Evolutionary conservation across 2,888 invertebrate genomes (phyloP), one percentile per base, ranked within the genome.

Genomic region (Notodonta ziczac): DNA sequence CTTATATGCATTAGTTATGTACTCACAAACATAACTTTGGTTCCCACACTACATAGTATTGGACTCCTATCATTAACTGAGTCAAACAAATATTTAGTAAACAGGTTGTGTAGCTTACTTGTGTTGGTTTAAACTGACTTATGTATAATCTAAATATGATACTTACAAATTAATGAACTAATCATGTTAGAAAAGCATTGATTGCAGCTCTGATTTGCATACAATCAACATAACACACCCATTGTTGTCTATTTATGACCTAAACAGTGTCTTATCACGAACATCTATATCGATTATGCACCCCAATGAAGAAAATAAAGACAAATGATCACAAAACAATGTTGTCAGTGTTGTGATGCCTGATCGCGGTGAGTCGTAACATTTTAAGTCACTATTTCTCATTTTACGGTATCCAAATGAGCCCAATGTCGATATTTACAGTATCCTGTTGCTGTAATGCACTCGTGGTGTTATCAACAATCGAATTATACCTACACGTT

Each of bases 381-480:
- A 57, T 57, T 67, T 52, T 67, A 58, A 60, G 61, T 65, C 56
- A 58, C 57, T 65, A 65, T 40, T 60, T 46, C 40, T n/a, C 13
- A 42, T 65, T 76, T 67, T 63, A 61, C 63, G 48, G 57, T 39
- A 56, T 56, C 67, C 67, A 69, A 64, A 61, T 16, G 56, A 56
- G 39, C 35, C 24, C 55, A 14, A 61, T 57, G 59, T 59, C 62
- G 62, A 69, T 75, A 73, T 75, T 71, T 75, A 75, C 59, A 60
- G 61, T 66, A 66, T 62, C 77, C 70, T 76, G 70, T 74, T 72
- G 77, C 75, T 54, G 24, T 7, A 42, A 3, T 77, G 79, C 71
- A 79, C 76, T 82, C 81, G 77, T 80, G 81, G 79, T 80, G 66
- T 74, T 73, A 69, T 75, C 74, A 78, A 77, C 76, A 76, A 74